Evolutionary conservation across 2,797 vertebrate species (phyloP).

Genomic region (Premnoplex brunnescens): DNA sequence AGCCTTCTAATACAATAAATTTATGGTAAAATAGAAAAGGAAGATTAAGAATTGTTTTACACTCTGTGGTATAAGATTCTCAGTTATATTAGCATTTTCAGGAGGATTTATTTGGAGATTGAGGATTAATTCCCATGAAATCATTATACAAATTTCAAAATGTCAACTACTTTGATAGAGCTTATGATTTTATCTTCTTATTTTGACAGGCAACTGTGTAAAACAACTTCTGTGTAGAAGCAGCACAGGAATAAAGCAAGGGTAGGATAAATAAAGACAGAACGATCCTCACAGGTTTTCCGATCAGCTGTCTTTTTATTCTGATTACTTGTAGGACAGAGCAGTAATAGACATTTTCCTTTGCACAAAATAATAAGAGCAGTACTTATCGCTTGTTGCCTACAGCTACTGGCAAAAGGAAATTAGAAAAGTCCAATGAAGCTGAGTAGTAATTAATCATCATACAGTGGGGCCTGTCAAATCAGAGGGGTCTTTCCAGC

Average conservation of each 20-base stretch:
- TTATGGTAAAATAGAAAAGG: conserved; percentile 25
- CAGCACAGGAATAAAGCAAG: conserved; percentile 49
- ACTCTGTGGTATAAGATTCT: conserved; percentile 30
- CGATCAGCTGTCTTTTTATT: conserved; percentile 76
- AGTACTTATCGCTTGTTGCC: conserved; percentile 93
- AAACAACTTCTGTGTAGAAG: conserved; percentile 63
- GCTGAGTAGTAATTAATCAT: conserved; percentile 99
- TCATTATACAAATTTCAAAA: conserved; percentile 80
- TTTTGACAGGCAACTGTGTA: conserved; percentile 78
- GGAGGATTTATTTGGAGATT: conserved; percentile 68
- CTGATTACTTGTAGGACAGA: conserved; percentile 78
- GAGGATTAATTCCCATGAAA: conserved; percentile 76
- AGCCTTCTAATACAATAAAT: conserved; percentile 52
- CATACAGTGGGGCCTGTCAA: conserved; percentile 95
- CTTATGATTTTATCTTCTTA: conserved; percentile 79
- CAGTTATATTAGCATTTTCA: conserved; percentile 72
- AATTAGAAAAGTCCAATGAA: conserved; percentile 90
- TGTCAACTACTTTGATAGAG: conserved; percentile 74
- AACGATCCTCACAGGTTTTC: conserved; percentile 63
- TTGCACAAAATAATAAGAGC: conserved; percentile 94
- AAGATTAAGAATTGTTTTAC: conserved; percentile 53
- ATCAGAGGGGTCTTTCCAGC: conserved; percentile 92
- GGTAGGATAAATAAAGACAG: conserved; percentile 72
- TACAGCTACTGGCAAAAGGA: conserved; percentile 91
- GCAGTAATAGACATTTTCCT: conserved; percentile 87